Percentiles rank a stretch among this genome's conserved stretches.
phyloP scores from a whole-genome alignment of 2,797 vertebrate species.

The Helicolenus hilgendorfi region DNA sequence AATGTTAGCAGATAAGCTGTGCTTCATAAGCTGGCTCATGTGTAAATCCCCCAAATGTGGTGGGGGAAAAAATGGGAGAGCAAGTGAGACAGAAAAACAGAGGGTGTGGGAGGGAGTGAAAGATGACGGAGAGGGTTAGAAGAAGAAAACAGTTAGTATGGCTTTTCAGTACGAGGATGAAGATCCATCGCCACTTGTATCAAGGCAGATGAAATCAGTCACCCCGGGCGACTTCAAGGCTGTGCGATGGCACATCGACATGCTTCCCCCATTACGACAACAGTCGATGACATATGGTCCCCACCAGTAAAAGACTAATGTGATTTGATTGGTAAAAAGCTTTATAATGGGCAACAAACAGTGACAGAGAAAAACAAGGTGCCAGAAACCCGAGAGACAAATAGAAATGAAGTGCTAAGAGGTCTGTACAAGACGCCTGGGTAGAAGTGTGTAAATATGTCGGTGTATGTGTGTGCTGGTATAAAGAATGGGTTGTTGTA shows the following conservation, averaged over 20 bases:
- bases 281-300: constrained; percentile 38
- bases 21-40: constrained; percentile 61
- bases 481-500: constrained; percentile 3
- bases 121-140: constrained; percentile 27
- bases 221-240: constrained; percentile 40
- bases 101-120: constrained; percentile 7
- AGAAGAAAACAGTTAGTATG: constrained; percentile 45
- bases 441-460: neutral
- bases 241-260: constrained; percentile 15
- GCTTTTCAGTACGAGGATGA: constrained; percentile 37
- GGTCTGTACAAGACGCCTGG: neutral
- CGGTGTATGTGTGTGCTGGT: neutral
- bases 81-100: constrained; percentile 37
- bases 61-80: constrained; percentile 3
- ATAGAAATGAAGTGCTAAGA: neutral
- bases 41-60: constrained; percentile 69
- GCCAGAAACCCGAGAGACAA: neutral
- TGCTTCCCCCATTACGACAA: constrained; percentile 26
- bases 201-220: constrained; percentile 63
- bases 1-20: constrained; percentile 68
- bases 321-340: constrained; percentile 35
- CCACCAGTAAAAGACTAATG: constrained; percentile 37
- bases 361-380: constrained; percentile 8
- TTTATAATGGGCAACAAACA: constrained; percentile 17
- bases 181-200: constrained; percentile 28